phyloP scores from a whole-genome alignment of 2,797 vertebrate genomes.

The Macropodus opercularis region DNA sequence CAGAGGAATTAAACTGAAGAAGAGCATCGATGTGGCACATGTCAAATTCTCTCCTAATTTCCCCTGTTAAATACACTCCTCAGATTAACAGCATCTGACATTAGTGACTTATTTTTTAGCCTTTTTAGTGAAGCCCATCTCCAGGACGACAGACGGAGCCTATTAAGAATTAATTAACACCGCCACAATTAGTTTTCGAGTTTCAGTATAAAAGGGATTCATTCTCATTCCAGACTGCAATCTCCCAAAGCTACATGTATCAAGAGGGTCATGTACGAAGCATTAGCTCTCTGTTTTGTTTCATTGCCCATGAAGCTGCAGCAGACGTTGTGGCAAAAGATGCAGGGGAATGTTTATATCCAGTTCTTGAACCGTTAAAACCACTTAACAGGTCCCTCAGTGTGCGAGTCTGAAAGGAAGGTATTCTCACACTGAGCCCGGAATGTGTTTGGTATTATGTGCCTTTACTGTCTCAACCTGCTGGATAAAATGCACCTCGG shows the following conservation, averaged over 20 bases:
- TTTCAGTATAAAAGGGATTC: constrained; percentile 40
- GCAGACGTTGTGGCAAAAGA: constrained; percentile 4
- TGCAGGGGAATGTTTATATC: constrained; percentile 19
- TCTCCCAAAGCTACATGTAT: constrained; percentile 33
- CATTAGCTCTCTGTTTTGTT: constrained; percentile 7
- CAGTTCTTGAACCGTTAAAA: constrained; percentile 34
- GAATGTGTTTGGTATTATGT: constrained; percentile 10
- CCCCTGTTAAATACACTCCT: constrained; percentile 28
- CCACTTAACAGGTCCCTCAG: constrained; percentile 11
- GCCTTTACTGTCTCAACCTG: constrained; percentile 37
- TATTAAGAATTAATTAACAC: constrained; percentile 67
- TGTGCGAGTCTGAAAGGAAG: constrained; percentile 22
- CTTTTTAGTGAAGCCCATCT: constrained; percentile 43
- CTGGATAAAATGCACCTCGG: constrained; percentile 61
- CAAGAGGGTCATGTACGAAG: constrained; percentile 36
- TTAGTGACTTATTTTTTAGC: constrained; percentile 43
- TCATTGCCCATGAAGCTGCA: constrained; percentile 3
- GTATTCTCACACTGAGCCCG: constrained; percentile 2
- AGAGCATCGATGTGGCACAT: constrained; percentile 16
- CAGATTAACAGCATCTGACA: constrained; percentile 50
- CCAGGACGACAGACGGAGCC: constrained; percentile 47
- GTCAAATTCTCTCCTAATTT: constrained; percentile 30
- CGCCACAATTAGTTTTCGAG: constrained; percentile 56
- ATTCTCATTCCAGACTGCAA: constrained; percentile 44
- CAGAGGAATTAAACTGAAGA: constrained; percentile 5